phyloP scores from a whole-genome alignment of 2,888 invertebrate genomes.

The Plusia festucae region DNA sequence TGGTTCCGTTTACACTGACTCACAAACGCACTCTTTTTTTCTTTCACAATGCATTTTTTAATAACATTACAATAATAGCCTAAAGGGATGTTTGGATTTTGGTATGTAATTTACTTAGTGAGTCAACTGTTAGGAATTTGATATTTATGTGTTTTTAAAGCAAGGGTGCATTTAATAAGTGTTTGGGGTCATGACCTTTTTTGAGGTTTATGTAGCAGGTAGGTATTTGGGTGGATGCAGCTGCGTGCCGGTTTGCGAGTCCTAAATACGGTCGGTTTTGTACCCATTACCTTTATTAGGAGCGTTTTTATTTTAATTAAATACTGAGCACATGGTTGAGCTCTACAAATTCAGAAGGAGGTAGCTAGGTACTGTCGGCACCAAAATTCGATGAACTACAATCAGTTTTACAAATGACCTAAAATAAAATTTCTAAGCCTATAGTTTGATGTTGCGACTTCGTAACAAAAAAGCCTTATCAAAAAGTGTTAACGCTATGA shows the following conservation, averaged over 20 bases:
- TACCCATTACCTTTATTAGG: not conserved
- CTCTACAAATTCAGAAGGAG: no score
- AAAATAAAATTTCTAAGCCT: no score
- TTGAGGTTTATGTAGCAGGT: constrained; percentile 21
- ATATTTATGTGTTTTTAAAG: constrained; percentile 47
- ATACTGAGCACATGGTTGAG: no score
- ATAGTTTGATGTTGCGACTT: no score
- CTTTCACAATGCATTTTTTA: constrained; percentile 48
- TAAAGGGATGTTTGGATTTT: constrained; percentile 41
- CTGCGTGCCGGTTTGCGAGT: constrained; percentile 3
- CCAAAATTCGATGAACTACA: no score
- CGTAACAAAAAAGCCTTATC: no score
- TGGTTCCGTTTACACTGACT: constrained; percentile 64
- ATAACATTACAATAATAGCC: constrained; percentile 49
- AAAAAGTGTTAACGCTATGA: no score
- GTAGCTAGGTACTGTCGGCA: no score
- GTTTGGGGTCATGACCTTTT: constrained; percentile 53
- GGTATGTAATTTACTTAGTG: constrained; percentile 29
- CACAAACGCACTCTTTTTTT: constrained; percentile 66
- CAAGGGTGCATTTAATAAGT: constrained; percentile 51
- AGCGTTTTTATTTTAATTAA: not conserved
- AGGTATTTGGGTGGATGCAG: not conserved
- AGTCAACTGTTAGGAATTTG: constrained; percentile 58
- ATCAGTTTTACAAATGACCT: no score
- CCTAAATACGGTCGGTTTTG: not conserved